These are phyloP conservation scores for Perognathus longimembris DNA, from an alignment of 2,113 vertebrate species.

Conservation along the genomic window DNA sequence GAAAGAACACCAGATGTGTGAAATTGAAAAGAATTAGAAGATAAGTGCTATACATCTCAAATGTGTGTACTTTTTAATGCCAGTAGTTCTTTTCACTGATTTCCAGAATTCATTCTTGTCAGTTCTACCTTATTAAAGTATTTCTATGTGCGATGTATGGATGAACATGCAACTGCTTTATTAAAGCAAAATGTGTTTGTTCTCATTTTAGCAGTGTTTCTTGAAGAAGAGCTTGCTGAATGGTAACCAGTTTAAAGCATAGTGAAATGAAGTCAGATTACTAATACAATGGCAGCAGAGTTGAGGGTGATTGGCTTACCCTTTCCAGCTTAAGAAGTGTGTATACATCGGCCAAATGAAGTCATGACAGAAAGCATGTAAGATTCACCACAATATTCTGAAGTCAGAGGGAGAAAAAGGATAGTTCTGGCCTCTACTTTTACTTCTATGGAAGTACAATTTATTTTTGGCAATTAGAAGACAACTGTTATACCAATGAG, in stretches of 20 bases:
- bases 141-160: neutral
- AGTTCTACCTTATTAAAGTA: neutral
- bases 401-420: neutral
- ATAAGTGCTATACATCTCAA: slow-evolving; percentile 44
- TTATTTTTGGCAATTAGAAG: no score
- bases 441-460: neutral
- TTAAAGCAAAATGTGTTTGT: neutral
- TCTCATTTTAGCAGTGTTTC: slow-evolving; percentile 23
- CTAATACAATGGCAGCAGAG: neutral
- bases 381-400: neutral
- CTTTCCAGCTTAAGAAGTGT: neutral
- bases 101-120: slow-evolving; percentile 8
- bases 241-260: slow-evolving; percentile 6
- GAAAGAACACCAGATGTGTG: slow-evolving; percentile 36
- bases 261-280: neutral
- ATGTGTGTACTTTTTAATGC: slow-evolving; percentile 45
- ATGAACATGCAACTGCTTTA: neutral
- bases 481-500: neutral
- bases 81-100: slow-evolving; percentile 38
- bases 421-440: neutral
- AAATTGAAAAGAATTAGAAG: slow-evolving; percentile 51
- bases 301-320: neutral
- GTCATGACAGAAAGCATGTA: neutral
- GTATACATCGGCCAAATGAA: slow-evolving; percentile 33
- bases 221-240: slow-evolving; percentile 31